Evolutionary conservation across 2,888 invertebrate genomes (phyloP).

Genomic region (Salpingus planirostris): DNA sequence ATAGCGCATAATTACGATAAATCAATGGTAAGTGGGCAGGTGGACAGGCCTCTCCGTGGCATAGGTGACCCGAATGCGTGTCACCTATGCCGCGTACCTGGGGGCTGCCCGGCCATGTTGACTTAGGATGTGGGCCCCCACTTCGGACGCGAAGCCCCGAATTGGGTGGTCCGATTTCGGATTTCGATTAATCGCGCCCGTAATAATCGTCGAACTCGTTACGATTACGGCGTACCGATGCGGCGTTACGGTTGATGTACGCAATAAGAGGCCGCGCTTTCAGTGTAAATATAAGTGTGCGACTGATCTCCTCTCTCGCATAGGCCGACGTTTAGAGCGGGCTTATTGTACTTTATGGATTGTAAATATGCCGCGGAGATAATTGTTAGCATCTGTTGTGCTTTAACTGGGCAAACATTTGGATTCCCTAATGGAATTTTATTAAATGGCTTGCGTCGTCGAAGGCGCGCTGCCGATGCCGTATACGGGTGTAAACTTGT

Average conservation of each 20-base stretch:
- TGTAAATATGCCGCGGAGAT: slow-evolving; percentile 18
- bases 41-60: slow-evolving; percentile 18
- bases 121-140: slow-evolving; percentile 13
- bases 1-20: slow-evolving; percentile 29
- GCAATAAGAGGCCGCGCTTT: slow-evolving; percentile 13
- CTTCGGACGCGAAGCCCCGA: slow-evolving; percentile 9
- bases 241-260: too few relatives aligned
- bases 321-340: slow-evolving; percentile 18
- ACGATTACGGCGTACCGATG: not conserved
- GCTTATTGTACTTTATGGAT: slow-evolving; percentile 20
- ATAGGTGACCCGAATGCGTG: too few relatives aligned
- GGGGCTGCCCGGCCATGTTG: too few relatives aligned
- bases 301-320: slow-evolving; percentile 15
- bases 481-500: too few relatives aligned
- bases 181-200: not conserved
- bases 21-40: slow-evolving; percentile 28
- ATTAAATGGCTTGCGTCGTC: slow-evolving; percentile 15
- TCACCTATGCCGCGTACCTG: too few relatives aligned
- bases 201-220: slow-evolving; percentile 2
- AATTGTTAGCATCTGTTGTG: slow-evolving; percentile 19
- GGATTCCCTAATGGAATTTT: slow-evolving; percentile 17
- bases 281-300: slow-evolving; percentile 17
- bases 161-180: slow-evolving; percentile 12
- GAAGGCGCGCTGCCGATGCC: slow-evolving; percentile 9
- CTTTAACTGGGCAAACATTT: slow-evolving; percentile 17